Conservation (phyloP, 1,140 invertebrate species). For the Brachionus rotundiformis region DNA sequence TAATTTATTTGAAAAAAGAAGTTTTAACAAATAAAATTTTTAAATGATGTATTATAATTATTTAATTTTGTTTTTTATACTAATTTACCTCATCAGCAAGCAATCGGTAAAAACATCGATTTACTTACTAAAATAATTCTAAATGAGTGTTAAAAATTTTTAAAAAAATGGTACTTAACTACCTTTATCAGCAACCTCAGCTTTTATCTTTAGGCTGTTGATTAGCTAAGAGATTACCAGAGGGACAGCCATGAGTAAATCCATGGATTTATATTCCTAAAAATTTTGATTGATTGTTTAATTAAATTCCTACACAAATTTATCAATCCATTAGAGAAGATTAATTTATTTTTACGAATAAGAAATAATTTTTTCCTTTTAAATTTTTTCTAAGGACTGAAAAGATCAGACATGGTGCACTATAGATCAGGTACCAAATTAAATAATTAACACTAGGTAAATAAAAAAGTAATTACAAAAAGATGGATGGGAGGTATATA, state of each 20-base stretch:
- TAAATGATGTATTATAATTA: too few species aligned
- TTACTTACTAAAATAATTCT: too few species aligned
- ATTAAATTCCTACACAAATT: slow-evolving; percentile 5
- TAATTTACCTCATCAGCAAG: too few species aligned
- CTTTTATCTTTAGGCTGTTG: background rate
- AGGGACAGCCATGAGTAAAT: background rate
- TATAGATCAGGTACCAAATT: background rate
- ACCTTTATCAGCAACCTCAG: background rate
- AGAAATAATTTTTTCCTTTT: background rate
- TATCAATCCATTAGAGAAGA: background rate
- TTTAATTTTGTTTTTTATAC: too few species aligned
- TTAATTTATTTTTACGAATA: background rate
- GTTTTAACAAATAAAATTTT: too few species aligned
- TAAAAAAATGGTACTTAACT: background rate
- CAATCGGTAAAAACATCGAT: too few species aligned
- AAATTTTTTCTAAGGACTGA: background rate
- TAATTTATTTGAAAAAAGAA: too few species aligned
- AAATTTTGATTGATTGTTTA: background rate
- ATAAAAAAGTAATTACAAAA: background rate
- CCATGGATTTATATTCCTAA: background rate
- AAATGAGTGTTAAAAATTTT: too few species aligned
- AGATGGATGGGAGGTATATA: background rate
- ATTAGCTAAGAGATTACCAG: background rate
- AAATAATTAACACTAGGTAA: background rate
- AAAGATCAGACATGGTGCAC: background rate